Evolutionary conservation across 2,113 vertebrate species (phyloP), one percentile per base, ranked within the genome.

Genomic region (Ailuropoda melanoleuca): DNA sequence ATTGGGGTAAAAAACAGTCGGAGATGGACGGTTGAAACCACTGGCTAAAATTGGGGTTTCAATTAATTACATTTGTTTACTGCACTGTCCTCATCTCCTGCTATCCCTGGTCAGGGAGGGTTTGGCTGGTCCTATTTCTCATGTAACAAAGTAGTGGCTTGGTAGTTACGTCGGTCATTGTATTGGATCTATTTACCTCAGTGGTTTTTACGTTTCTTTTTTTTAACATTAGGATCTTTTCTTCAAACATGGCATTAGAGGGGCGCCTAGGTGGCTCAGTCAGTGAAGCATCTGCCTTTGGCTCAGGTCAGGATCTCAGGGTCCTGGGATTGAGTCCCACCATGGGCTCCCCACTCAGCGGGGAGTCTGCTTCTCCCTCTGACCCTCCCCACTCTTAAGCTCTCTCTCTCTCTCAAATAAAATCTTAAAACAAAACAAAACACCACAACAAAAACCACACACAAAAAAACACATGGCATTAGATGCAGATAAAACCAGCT

Each of bases 21-120:
- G 62, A 92, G 55, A 53, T 74, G 34, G 46, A n/a, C 60, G 26
- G 86, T 85, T 86, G 70, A 94, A 60, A 85, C 48, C 21, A 62
- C 8, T 88, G 90, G n/a, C 62, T 96, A 46, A 87, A 86, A 96
- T 80, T 93, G 53, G 50, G n/a, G 17, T 93, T 94, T 97, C 31
- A 34, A 0, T 86, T 60, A 87, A 74, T 96, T 58, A 81, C 11
- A 56, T 94, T 83, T 95, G 26, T 88, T 80, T 84, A 19, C 11
- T 78, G 4, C 14, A 1, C 53, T 89, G 17, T 68, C 26, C 29
- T 70, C 18, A 13, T 77, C 24, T 72, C 31, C 62, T 90, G 10
- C 48, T 88, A 66, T 46, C 84, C 55, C 37, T 62, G 55, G 53
- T 74, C 53, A 31, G 68, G 88, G 70, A 86, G 86, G 82, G 48